These are phyloP conservation scores for Synaphobranchus kaupii DNA, from an alignment of 2,797 vertebrate genomes.

Conservation along the genomic window DNA sequence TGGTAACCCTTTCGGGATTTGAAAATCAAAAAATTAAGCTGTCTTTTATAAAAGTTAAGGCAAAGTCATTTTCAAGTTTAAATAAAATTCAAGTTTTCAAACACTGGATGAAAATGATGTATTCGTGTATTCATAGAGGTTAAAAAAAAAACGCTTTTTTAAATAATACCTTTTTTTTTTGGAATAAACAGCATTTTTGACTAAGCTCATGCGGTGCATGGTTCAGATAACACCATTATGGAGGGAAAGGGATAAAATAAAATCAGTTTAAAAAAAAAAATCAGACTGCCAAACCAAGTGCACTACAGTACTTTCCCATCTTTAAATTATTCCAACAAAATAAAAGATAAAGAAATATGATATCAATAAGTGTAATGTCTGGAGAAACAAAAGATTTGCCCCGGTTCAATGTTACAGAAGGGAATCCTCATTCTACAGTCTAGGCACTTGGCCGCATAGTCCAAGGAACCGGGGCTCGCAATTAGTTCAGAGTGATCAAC, in stretches of 20 bases:
- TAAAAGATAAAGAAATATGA: constrained; percentile 41
- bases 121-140: not conserved
- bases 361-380: constrained; percentile 50
- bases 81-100: constrained; percentile 91
- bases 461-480: constrained; percentile 1
- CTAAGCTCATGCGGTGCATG: not conserved
- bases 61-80: constrained; percentile 92
- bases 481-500: not conserved
- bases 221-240: not conserved
- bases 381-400: constrained; percentile 52
- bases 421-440: not conserved
- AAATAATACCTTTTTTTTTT: constrained; percentile 73
- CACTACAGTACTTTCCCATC: constrained; percentile 71
- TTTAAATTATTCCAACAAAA: constrained; percentile 11
- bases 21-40: constrained; percentile 78
- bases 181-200: constrained; percentile 73
- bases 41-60: constrained; percentile 90
- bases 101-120: constrained; percentile 61
- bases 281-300: constrained; percentile 77
- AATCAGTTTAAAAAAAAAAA: too few species aligned
- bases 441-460: constrained; percentile 59
- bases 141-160: constrained; percentile 63
- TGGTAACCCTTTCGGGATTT: constrained; percentile 71
- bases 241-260: constrained; percentile 53
- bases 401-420: not conserved